phyloP scores from a whole-genome alignment of 92 coral and sea anemone genomes.

The Chrysogorgia sp. region DNA sequence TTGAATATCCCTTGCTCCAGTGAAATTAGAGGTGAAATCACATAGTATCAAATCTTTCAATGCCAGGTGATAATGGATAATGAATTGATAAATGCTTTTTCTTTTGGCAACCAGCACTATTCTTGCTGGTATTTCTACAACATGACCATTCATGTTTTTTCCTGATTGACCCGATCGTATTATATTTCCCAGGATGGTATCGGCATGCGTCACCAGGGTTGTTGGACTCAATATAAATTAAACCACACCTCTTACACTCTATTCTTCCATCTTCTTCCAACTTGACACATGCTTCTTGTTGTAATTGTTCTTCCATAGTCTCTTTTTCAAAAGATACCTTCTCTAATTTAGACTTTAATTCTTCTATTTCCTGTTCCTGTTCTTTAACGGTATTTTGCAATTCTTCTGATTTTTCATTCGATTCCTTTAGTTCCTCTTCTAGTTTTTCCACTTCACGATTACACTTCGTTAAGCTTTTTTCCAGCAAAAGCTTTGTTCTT shows the following conservation, averaged over 20 bases:
- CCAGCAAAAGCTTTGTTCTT: not conserved
- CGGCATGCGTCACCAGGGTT: constrained; percentile 38
- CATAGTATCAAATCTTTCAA: too few species aligned
- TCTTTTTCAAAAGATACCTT: not conserved
- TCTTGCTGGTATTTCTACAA: constrained; percentile 27
- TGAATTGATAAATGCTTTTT: constrained; percentile 35
- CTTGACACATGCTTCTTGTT: not conserved
- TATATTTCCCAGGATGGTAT: constrained; percentile 27
- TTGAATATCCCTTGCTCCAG: too few species aligned
- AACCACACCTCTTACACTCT: constrained; percentile 30
- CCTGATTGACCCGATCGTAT: not conserved
- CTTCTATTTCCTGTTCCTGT: not conserved
- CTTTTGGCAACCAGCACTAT: constrained; percentile 33
- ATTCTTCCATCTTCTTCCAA: constrained; percentile 20
- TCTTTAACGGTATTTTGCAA: not conserved
- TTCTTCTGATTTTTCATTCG: not conserved
- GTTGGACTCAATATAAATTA: constrained; percentile 20
- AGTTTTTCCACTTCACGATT: not conserved
- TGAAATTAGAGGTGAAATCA: too few species aligned
- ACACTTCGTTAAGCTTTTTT: not conserved
- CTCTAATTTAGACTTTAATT: not conserved
- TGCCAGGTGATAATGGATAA: constrained; percentile 8
- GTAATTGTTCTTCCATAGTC: not conserved
- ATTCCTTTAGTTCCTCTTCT: constrained; percentile 7
- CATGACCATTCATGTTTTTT: constrained; percentile 40